Percentiles rank a stretch among this genome's conserved stretches.
Evolutionary conservation across 2,797 vertebrate species (phyloP).

Genomic region (Karalla daura): DNA sequence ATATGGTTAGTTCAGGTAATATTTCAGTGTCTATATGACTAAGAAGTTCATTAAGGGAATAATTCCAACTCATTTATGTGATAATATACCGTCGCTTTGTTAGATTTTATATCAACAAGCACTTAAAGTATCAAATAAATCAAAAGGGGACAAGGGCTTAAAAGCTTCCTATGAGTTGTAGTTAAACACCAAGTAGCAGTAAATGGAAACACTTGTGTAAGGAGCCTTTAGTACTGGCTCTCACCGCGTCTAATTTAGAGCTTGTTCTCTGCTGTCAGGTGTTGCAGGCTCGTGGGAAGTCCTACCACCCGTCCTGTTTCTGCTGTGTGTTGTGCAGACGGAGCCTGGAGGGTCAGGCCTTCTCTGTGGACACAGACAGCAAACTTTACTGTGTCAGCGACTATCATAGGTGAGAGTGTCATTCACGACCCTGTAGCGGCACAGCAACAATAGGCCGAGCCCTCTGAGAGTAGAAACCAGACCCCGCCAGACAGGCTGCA

Average conservation of each 20-base stretch:
- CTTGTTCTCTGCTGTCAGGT: slow-evolving; percentile 78
- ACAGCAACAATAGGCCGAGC: slow-evolving; percentile 33
- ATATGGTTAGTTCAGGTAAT: no score
- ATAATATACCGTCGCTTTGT: neutral
- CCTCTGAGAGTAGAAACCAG: slow-evolving; percentile 15
- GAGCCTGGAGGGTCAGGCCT: slow-evolving; percentile 88
- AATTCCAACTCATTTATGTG: no score
- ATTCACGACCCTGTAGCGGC: neutral
- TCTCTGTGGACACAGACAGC: slow-evolving; percentile 87
- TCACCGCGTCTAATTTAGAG: neutral
- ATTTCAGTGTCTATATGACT: no score
- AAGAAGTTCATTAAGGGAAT: no score
- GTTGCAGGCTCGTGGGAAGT: slow-evolving; percentile 90
- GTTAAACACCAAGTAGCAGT: no score
- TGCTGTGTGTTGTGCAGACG: slow-evolving; percentile 88
- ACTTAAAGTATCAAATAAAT: neutral
- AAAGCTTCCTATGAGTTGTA: no score
- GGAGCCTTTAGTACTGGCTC: neutral
- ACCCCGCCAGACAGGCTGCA: slow-evolving; percentile 25
- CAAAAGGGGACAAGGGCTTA: no score
- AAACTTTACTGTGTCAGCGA: slow-evolving; percentile 92
- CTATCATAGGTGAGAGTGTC: slow-evolving; percentile 88
- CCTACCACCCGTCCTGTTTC: slow-evolving; percentile 91
- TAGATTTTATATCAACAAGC: neutral
- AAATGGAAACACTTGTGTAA: no score